phyloP scores from a whole-genome alignment of 2,113 vertebrate genomes.

The Apodemus sylvaticus region DNA sequence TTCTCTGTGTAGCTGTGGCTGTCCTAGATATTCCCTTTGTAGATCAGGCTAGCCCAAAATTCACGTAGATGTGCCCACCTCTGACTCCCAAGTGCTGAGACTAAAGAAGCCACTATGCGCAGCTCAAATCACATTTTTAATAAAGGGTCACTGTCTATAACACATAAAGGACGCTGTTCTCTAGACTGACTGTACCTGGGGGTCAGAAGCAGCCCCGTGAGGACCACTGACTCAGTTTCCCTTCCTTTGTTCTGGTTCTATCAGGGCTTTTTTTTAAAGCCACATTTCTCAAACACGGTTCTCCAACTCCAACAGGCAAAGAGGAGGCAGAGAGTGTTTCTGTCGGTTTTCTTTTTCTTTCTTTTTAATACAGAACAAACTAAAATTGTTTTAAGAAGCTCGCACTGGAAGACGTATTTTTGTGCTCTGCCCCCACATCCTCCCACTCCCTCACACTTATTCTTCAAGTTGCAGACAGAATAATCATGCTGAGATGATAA shows the following conservation, averaged over 20 bases:
- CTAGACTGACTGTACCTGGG: not conserved
- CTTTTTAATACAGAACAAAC: not conserved
- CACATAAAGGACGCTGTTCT: not conserved
- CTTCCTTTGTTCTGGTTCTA: not conserved
- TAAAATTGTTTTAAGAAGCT: not conserved
- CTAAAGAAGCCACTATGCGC: fast-evolving
- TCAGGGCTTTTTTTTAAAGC: not conserved
- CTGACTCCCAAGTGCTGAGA: not conserved
- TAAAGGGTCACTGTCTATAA: not conserved
- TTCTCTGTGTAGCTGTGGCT: not conserved
- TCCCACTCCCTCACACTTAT: not conserved
- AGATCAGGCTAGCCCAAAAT: not conserved
- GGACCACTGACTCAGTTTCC: not conserved
- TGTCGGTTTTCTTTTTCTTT: not conserved
- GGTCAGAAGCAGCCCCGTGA: not conserved
- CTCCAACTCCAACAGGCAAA: not conserved
- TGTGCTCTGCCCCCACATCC: not conserved
- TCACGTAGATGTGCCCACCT: not conserved
- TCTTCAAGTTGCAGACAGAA: not conserved
- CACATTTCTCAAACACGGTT: not conserved
- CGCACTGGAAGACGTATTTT: not conserved
- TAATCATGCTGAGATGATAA: not conserved
- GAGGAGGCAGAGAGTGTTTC: not conserved
- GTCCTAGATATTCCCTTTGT: not conserved
- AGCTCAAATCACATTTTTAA: not conserved